Percentiles rank a stretch among this genome's conserved stretches.
Evolutionary conservation across 2,113 vertebrate species (phyloP).

Genomic region (Rattus rattus): DNA sequence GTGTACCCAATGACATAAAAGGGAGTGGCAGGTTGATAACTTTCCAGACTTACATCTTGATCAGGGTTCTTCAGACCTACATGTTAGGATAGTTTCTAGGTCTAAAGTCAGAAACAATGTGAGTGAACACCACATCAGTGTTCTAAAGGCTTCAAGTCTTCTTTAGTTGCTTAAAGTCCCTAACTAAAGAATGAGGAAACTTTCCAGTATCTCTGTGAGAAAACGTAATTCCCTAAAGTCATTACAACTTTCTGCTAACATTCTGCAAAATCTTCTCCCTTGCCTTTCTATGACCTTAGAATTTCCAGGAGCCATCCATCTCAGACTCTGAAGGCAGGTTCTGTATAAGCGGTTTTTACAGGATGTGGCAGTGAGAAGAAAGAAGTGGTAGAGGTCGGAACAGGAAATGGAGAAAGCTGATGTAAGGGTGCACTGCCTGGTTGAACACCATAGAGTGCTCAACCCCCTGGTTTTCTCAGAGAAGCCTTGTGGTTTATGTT

Average conservation of each 20-base stretch:
- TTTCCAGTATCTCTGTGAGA: neutral
- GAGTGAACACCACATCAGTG: neutral
- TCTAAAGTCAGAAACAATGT: neutral
- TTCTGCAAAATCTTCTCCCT: neutral
- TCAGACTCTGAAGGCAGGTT: neutral
- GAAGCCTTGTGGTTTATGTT: neutral
- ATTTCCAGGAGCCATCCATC: neutral
- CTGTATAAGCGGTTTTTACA: neutral
- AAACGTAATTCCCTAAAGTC: neutral
- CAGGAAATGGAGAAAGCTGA: neutral
- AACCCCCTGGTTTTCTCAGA: neutral
- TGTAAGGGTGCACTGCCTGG: neutral
- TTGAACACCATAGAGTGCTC: neutral
- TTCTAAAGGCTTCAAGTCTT: conserved; percentile 42
- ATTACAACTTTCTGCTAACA: neutral
- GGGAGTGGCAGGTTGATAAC: conserved; percentile 37
- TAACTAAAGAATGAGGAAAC: neutral
- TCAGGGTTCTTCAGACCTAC: neutral
- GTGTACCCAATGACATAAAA: neutral
- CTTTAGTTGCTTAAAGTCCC: neutral
- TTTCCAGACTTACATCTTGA: conserved; percentile 13
- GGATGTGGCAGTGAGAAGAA: neutral
- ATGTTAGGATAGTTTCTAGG: neutral
- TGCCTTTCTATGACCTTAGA: neutral
- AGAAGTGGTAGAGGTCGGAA: neutral